phyloP scores from a whole-genome alignment of 2,113 vertebrate genomes.

The Zosterops borbonicus region DNA sequence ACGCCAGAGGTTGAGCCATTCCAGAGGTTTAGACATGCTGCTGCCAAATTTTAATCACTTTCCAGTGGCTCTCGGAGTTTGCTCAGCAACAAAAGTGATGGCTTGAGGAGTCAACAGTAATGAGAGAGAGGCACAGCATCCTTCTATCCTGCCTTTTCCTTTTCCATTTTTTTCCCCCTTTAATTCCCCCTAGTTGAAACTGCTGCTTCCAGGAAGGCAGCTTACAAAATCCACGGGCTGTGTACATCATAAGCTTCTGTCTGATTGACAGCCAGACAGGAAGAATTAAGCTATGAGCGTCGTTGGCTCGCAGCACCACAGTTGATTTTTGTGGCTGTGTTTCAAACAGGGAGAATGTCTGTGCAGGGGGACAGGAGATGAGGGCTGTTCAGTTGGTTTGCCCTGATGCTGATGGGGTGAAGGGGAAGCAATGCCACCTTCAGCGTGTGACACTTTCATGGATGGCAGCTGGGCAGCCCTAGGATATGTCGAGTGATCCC shows the following conservation, averaged over 20 bases:
- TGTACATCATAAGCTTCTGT: not conserved
- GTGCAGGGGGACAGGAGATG: not conserved
- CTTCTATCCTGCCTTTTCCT: not conserved
- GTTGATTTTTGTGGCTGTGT: not conserved
- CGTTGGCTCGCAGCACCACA: not conserved
- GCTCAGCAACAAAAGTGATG: not conserved
- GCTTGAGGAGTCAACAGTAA: not conserved
- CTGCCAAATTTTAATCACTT: constrained; percentile 6
- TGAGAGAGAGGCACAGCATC: not conserved
- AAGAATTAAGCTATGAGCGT: not conserved
- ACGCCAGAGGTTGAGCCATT: not conserved
- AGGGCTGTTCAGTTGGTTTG: not conserved
- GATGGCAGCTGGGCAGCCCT: not conserved
- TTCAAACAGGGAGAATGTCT: not conserved
- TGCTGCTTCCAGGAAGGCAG: not conserved
- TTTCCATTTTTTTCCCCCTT: not conserved
- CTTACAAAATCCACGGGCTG: not conserved
- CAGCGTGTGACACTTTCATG: not conserved
- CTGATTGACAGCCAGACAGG: not conserved
- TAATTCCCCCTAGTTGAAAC: not conserved
- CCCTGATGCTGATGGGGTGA: not conserved
- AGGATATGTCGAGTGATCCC: not conserved
- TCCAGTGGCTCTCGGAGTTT: not conserved
- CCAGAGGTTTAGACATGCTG: not conserved
- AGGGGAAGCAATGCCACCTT: not conserved